A percentile compares a stretch with the other conserved stretches of the same genome.
Conservation (phyloP, 2,888 invertebrate genomes). For the Dugesia japonica region DNA sequence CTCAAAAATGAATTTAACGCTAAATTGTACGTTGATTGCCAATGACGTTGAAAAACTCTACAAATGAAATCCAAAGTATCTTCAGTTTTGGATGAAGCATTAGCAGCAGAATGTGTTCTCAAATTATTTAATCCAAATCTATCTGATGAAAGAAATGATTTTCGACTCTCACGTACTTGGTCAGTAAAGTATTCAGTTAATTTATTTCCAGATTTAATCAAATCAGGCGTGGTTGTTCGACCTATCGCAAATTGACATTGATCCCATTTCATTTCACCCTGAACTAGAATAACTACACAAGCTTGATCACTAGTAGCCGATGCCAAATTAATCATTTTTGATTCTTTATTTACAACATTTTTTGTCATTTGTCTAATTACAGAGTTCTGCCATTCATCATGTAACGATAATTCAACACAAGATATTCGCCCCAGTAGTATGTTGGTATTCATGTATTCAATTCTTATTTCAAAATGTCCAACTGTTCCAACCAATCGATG, state of each 20-base stretch:
- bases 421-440: conserved; percentile 32
- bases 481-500: conserved; percentile 25
- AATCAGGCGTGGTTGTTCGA: conserved; percentile 30
- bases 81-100: neutral
- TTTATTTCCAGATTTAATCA: conserved; percentile 23
- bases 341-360: neutral
- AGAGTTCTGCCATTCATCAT: conserved; percentile 30
- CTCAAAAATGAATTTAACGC: neutral
- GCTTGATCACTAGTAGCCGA: neutral
- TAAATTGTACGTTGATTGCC: conserved; percentile 20
- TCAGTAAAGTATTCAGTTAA: conserved; percentile 25
- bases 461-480: conserved; percentile 29
- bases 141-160: neutral
- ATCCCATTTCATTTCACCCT: conserved; percentile 31
- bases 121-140: conserved; percentile 6
- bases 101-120: conserved; percentile 4
- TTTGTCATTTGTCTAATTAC: neutral
- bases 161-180: conserved; percentile 22
- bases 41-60: conserved; percentile 28
- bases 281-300: conserved; percentile 22
- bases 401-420: conserved; percentile 8
- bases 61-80: conserved; percentile 14
- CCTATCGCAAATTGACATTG: conserved; percentile 29
- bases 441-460: conserved; percentile 34
- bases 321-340: neutral